Conservation (phyloP, 2,888 invertebrate genomes). For the Xestobium rufovillosum region DNA sequence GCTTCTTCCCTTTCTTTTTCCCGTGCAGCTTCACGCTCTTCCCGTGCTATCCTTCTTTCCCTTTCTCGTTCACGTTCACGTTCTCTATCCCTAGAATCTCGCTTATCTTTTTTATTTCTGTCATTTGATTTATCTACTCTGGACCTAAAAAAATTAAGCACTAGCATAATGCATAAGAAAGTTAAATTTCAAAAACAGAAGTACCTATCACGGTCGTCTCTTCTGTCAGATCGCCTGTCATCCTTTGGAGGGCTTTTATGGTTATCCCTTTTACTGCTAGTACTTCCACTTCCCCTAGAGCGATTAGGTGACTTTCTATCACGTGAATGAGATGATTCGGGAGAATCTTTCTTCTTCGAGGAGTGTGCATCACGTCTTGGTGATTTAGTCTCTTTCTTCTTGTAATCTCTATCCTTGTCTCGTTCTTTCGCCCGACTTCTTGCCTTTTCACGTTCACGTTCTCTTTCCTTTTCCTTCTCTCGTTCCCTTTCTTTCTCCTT, state of each 20-base stretch:
- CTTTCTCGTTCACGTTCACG: slow-evolving; percentile 51
- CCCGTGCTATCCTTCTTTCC: slow-evolving; percentile 45
- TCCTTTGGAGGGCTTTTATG: slow-evolving; percentile 41
- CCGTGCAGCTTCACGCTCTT: slow-evolving; percentile 51
- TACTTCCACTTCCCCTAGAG: slow-evolving; percentile 30
- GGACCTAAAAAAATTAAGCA: slow-evolving; percentile 27
- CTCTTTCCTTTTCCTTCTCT: slow-evolving; percentile 34
- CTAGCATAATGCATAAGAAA: too few relatives aligned
- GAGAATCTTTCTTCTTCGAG: slow-evolving; percentile 39
- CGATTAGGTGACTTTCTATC: slow-evolving; percentile 38
- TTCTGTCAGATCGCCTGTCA: slow-evolving; percentile 40
- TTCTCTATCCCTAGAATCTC: slow-evolving; percentile 57
- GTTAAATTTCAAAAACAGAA: slow-evolving; percentile 7
- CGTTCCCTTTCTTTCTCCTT: slow-evolving; percentile 47
- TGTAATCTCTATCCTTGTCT: slow-evolving; percentile 29
- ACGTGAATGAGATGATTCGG: slow-evolving; percentile 38
- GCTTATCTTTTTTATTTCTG: slow-evolving; percentile 31
- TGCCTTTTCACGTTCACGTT: slow-evolving; percentile 28
- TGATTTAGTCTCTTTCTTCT: slow-evolving; percentile 33
- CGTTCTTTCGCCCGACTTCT: slow-evolving; percentile 24
- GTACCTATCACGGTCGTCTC: slow-evolving; percentile 46
- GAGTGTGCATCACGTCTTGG: slow-evolving; percentile 36
- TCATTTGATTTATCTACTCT: slow-evolving; percentile 34
- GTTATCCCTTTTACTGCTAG: slow-evolving; percentile 31
- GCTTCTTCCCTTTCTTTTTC: slow-evolving; percentile 59